Evolutionary conservation across 2,888 invertebrate genomes (phyloP).

Genomic region (Drosophila atripex): DNA sequence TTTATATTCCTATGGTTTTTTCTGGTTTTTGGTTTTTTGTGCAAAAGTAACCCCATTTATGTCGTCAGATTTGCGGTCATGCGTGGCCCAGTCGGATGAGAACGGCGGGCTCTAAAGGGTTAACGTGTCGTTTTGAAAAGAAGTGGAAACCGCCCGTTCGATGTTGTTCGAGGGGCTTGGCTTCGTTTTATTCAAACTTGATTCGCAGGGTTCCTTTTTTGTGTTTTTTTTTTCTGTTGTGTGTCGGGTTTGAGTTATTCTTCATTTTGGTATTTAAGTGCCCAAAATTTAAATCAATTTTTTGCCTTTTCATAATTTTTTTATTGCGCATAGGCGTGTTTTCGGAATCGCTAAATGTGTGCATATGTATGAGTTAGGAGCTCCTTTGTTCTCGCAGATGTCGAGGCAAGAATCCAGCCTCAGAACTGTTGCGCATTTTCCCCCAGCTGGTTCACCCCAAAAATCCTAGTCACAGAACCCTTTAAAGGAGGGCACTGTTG

Average conservation of each 20-base stretch:
- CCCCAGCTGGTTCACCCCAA: conserved; percentile 3
- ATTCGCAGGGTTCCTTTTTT: conserved; percentile 32
- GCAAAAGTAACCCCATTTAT: conserved; percentile 50
- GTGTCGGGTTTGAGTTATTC: conserved; percentile 14
- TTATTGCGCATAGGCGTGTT: conserved; percentile 35
- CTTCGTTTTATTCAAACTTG: conserved; percentile 48
- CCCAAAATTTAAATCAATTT: conserved; percentile 60
- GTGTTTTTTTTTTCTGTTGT: neutral
- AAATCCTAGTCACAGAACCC: conserved; percentile 16
- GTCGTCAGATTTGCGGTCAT: conserved; percentile 69
- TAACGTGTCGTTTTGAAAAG: conserved; percentile 22
- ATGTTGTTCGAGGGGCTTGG: conserved; percentile 32
- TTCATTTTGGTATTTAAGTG: conserved; percentile 39
- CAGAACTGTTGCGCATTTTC: conserved; percentile 32
- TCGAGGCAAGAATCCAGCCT: conserved; percentile 7
- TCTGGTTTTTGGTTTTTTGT: conserved; percentile 24
- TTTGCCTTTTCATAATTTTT: conserved; percentile 49
- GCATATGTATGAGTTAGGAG: conserved; percentile 28
- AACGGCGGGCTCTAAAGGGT: conserved; percentile 21
- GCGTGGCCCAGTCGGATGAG: conserved; percentile 41
- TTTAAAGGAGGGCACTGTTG: conserved; percentile 7
- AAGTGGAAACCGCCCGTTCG: conserved; percentile 18
- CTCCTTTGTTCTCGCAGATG: conserved; percentile 32
- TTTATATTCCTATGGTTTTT: conserved; percentile 15
- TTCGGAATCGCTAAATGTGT: conserved; percentile 19